Base-by-base conservation (phyloP, 2,797 vertebrate species). In the Alosa sapidissima region DNA sequence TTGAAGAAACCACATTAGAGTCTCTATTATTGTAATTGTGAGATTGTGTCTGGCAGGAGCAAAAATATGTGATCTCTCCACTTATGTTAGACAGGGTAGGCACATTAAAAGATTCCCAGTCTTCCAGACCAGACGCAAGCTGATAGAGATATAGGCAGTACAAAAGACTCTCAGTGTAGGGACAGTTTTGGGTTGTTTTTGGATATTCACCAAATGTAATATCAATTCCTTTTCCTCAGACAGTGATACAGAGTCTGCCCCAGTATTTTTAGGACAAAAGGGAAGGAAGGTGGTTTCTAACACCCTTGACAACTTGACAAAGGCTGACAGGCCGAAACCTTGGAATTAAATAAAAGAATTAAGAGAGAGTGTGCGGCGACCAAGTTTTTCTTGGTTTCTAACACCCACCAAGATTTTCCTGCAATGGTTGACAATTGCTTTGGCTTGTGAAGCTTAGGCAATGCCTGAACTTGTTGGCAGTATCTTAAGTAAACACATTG, bases 251-350 rank as follows among this genome's bases (percentile, higher is more conserved):
- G 68, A 75, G 72, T 81, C 72, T 49, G 21, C 5, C 10, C 16
- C 54, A 49, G 47, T 84, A 82, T 82, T 72, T 86, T 84, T 84
- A 55, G 83, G 41, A 72, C 36, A 52, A 55, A 81, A 60, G 21
- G 65, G 51, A 81, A 81, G 82, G 85, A 83, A 84, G 47, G 54
- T 84, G 54, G 52, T 75, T 45, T 75, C 65, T 10, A 68, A 68
- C 28, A 68, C 62, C 65, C 65, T 14, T 14, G 9, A 72, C 41
- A 16, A 14, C 41, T 65, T 28, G 28, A 28, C 28, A 28, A 28
- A 28, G 28, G 28, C 28, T 28, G 28, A 28, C 28, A 28, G 28
- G 28, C 28, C 28, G 28, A 28, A 28, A 28, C 28, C 28, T 28
- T 28, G 28, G 28, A 28, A 28, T 28, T 28, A 28, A 28, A 28